Evolutionary conservation across 2,888 invertebrate species (phyloP).

Genomic region (Mycogona germanica): DNA sequence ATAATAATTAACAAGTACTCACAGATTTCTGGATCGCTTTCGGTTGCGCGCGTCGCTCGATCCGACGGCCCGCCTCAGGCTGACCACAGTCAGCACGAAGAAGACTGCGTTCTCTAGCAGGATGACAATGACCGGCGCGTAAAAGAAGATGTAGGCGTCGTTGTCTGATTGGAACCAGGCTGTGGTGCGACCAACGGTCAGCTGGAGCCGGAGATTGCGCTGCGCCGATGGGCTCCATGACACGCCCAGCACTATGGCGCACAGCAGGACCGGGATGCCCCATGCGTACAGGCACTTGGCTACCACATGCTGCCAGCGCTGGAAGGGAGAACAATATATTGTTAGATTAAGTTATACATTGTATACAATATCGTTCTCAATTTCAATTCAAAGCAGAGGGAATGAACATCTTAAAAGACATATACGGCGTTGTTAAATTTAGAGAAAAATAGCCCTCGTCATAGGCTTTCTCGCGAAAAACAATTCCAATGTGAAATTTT

Average conservation of each 20-base stretch:
- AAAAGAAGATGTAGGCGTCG: background rate
- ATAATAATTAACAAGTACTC: no score
- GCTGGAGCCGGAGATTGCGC: background rate
- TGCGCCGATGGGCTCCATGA: background rate
- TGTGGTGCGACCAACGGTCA: background rate
- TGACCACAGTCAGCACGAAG: conserved; percentile 17
- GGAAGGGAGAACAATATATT: no score
- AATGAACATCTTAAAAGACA: no score
- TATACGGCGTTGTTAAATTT: no score
- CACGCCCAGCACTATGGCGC: background rate
- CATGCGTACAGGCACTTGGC: conserved; percentile 10
- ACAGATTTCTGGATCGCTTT: conserved; percentile 15
- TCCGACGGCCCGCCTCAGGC: conserved; percentile 1
- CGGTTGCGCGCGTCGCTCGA: conserved; percentile 13
- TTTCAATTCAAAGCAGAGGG: no score
- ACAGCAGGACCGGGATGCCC: conserved; percentile 6
- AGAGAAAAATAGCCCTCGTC: no score
- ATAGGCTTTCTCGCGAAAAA: no score
- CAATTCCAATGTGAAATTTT: no score
- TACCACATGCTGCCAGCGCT: no score
- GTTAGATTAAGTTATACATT: no score
- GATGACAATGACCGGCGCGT: conserved; percentile 12
- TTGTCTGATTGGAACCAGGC: background rate
- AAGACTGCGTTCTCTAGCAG: conserved; percentile 14
- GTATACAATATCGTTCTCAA: no score